These are phyloP conservation scores for Acanthosepion lycidas DNA, from an alignment of 2,888 invertebrate genomes.

Conservation along the genomic window DNA sequence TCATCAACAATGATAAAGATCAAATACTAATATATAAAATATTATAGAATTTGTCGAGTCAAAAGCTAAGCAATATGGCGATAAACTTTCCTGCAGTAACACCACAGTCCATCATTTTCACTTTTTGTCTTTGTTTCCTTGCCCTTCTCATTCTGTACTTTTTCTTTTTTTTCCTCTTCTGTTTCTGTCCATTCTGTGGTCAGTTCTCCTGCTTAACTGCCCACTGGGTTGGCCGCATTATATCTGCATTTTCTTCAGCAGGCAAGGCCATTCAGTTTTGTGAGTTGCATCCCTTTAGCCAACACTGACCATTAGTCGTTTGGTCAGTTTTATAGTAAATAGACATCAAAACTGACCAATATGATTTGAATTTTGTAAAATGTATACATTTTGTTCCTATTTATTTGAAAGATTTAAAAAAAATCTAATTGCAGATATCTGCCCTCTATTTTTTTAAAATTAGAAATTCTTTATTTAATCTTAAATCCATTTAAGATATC, in stretches of 20 bases:
- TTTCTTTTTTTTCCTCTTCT: neutral
- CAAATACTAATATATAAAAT: neutral
- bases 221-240: slow-evolving; percentile 8
- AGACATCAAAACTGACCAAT: too few relatives aligned
- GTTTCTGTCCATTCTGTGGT: slow-evolving; percentile 18
- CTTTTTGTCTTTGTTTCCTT: neutral
- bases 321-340: neutral
- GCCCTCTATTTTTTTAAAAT: too few relatives aligned
- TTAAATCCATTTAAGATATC: too few relatives aligned
- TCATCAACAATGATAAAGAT: neutral
- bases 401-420: too few relatives aligned
- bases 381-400: too few relatives aligned
- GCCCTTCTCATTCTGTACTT: neutral
- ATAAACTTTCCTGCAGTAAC: neutral
- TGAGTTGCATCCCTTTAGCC: slow-evolving; percentile 14
- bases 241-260: neutral
- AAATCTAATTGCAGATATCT: too few relatives aligned
- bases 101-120: neutral
- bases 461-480: too few relatives aligned
- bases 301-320: neutral
- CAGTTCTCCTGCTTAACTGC: slow-evolving; percentile 2
- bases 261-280: neutral
- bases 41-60: neutral
- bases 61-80: neutral
- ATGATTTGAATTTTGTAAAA: too few relatives aligned